Evolutionary conservation across 2,888 invertebrate species (phyloP), one percentile per base, ranked within the genome.

Genomic region (Schizaphis graminum): DNA sequence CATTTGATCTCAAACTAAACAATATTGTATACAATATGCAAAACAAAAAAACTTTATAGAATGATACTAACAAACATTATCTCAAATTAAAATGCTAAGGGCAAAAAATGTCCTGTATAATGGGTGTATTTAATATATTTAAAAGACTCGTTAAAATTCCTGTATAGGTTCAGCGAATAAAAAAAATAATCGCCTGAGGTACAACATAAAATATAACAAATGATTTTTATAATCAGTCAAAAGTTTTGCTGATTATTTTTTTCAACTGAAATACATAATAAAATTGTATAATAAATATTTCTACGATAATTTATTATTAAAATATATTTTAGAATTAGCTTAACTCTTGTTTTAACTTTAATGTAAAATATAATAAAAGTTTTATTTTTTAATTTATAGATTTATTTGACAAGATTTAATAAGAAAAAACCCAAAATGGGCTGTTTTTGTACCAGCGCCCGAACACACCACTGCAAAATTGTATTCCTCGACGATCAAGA

Each of bases 401-500:
- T 92, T 8, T 87, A 26, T 67, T 67, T 35, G 87, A 41, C 49
- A 21, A 88, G 67, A 49, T 41, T 35, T 8, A 61, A 57, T 53
- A 56, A 77, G 11, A 53, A 92, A 53, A 24, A 61, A 49, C 26
- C 26, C 26, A 92, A 28, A 85, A 96, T 96, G 96, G 95, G 95
- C 95, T 96, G 96, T 95, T 96, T 96, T 95, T 96, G 96, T 95
- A 95, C 95, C 91, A 96, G 96, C 95, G 95, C 95, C 95, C 95
- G 96, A 95, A 96, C 95, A 95, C 95, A 96, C 95, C 97, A 97
- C 95, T 98, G 98, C 96, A 98, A 98, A 96, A 98, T 98, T 95
- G 97, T 98, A 95, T 97, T 98, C 95, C 97, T 98, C 95, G 98
- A 98, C 96, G 98, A 98, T 96, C 97, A 98, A 95, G 98, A 98